Conservation (phyloP, 1,140 invertebrate genomes). For the Adelges cooleyi region DNA sequence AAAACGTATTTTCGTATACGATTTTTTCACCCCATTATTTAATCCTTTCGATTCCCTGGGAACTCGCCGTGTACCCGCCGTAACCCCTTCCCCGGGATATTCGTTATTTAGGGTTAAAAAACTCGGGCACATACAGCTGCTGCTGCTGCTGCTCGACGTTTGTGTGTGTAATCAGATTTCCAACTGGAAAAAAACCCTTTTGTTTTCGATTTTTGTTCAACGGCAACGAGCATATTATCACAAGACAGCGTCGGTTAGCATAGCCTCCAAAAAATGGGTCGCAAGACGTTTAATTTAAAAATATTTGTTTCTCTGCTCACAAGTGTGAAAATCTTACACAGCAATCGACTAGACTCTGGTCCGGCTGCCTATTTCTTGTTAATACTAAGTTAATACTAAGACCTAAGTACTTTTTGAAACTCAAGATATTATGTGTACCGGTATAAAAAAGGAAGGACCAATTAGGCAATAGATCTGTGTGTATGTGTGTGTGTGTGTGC, state of each 20-base stretch:
- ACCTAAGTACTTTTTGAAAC: too few relatives aligned
- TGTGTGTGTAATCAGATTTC: slow-evolving; percentile 23
- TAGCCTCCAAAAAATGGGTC: background rate
- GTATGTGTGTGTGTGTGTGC: too few relatives aligned
- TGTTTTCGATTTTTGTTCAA: slow-evolving; percentile 14
- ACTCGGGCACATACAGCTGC: background rate
- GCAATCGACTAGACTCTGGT: too few relatives aligned
- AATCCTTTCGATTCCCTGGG: slow-evolving; percentile 27
- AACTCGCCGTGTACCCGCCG: background rate
- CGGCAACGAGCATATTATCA: background rate
- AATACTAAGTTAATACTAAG: too few relatives aligned
- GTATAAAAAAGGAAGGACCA: too few relatives aligned
- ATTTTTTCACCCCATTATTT: slow-evolving; percentile 19
- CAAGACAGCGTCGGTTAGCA: background rate
- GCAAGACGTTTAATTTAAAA: too few relatives aligned
- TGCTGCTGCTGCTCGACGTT: background rate
- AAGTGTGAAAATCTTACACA: too few relatives aligned
- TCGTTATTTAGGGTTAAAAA: slow-evolving; percentile 23
- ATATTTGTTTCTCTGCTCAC: too few relatives aligned
- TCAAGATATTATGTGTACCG: too few relatives aligned
- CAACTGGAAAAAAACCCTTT: background rate
- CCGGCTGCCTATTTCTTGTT: too few relatives aligned
- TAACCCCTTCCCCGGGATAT: slow-evolving; percentile 8
- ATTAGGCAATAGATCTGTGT: too few relatives aligned
- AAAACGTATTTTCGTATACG: slow-evolving; percentile 25